Evolutionary conservation across 2,113 vertebrate species (phyloP).

Genomic region (Mormoops blainvillei): DNA sequence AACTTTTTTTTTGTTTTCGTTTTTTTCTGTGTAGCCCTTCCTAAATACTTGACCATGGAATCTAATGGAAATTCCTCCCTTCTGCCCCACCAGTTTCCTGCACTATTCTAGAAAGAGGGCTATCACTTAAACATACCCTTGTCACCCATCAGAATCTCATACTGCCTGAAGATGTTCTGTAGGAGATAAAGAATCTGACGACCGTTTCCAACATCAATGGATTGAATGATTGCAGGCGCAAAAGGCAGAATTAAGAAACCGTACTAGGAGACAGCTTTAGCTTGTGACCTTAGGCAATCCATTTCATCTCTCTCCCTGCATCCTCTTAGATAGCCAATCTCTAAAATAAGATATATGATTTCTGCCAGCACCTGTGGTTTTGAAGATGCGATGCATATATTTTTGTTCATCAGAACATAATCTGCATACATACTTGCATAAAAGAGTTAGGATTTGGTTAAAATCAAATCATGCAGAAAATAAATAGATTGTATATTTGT

Average conservation of each 20-base stretch:
- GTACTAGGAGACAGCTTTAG: slow-evolving; percentile 41
- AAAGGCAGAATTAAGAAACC: slow-evolving; percentile 50
- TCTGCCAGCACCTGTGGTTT: not conserved
- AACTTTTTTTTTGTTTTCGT: not conserved
- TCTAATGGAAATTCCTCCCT: not conserved
- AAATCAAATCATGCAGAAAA: not conserved
- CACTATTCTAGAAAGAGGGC: not conserved
- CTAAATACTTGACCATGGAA: not conserved
- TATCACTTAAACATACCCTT: slow-evolving; percentile 26
- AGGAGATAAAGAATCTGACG: slow-evolving; percentile 29
- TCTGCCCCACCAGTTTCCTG: not conserved
- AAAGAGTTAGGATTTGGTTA: not conserved
- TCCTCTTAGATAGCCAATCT: slow-evolving; percentile 9
- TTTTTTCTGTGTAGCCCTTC: not conserved
- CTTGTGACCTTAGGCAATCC: slow-evolving; percentile 47
- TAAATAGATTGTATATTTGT: not conserved
- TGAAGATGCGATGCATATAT: not conserved
- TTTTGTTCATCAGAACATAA: not conserved
- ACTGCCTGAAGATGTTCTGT: not conserved
- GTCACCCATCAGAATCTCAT: slow-evolving; percentile 40
- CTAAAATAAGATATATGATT: slow-evolving; percentile 44
- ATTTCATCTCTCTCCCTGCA: slow-evolving; percentile 18
- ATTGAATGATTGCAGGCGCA: slow-evolving; percentile 48
- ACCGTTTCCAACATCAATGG: slow-evolving; percentile 37
- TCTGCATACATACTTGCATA: not conserved